A percentile compares a stretch with the other conserved stretches of the same genome.
These are phyloP conservation scores for Ophion ventricosus DNA, from an alignment of 2,888 invertebrate species.

Conservation along the genomic window DNA sequence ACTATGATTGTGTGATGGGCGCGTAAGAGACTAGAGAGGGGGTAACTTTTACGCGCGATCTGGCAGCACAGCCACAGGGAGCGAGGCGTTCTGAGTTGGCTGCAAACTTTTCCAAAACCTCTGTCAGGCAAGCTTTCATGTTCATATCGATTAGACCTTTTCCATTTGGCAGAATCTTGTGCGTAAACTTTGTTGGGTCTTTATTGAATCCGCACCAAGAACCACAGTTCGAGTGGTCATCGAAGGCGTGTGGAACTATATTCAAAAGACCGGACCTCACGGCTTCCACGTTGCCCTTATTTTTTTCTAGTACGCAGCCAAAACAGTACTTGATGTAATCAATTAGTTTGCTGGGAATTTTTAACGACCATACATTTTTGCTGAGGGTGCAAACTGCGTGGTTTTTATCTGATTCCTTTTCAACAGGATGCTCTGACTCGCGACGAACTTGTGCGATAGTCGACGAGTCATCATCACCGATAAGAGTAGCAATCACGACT, in stretches of 20 bases:
- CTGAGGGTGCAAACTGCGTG: slow-evolving; percentile 35
- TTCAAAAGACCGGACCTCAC: slow-evolving; percentile 59
- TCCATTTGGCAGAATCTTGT: slow-evolving; percentile 41
- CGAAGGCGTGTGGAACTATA: slow-evolving; percentile 69
- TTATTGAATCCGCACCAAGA: slow-evolving; percentile 65
- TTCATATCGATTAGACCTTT: slow-evolving; percentile 26
- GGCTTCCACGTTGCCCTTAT: slow-evolving; percentile 44
- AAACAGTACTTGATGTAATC: slow-evolving; percentile 70
- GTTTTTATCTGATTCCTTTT: slow-evolving; percentile 60
- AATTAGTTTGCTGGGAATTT: slow-evolving; percentile 53
- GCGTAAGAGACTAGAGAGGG: too few relatives aligned
- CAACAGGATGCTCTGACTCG: slow-evolving; percentile 47
- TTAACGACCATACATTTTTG: slow-evolving; percentile 35
- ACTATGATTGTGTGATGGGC: too few relatives aligned
- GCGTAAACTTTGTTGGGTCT: slow-evolving; percentile 59
- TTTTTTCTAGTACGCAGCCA: slow-evolving; percentile 58
- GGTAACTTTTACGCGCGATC: too few relatives aligned
- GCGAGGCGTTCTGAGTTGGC: slow-evolving; percentile 51
- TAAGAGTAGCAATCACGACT: slow-evolving; percentile 61
- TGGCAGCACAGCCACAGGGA: too few relatives aligned
- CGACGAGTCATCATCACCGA: slow-evolving; percentile 70
- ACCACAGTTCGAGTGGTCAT: slow-evolving; percentile 64
- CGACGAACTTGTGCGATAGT: slow-evolving; percentile 65
- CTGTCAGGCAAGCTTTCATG: slow-evolving; percentile 16
- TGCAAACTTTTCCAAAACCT: slow-evolving; percentile 35